These are phyloP conservation scores for Sebastolobus alascanus DNA, from an alignment of 2,797 vertebrate genomes.

Conservation along the genomic window DNA sequence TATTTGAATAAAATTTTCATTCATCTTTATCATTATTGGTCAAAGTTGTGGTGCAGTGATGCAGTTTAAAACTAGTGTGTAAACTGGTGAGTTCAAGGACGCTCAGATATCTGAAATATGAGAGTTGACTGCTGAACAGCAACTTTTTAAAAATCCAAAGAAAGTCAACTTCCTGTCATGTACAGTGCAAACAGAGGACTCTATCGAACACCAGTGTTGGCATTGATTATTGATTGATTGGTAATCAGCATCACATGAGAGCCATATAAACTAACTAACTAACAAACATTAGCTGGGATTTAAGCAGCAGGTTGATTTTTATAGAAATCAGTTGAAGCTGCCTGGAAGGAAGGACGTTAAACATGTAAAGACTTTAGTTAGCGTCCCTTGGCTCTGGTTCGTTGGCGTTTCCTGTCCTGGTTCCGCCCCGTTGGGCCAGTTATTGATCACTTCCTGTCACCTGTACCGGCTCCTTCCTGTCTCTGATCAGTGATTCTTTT, in stretches of 20 bases:
- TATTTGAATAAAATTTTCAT: background rate
- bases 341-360: background rate
- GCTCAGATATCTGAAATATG: background rate
- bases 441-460: background rate
- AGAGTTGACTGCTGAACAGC: background rate
- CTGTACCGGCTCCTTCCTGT: background rate
- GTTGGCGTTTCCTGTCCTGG: background rate
- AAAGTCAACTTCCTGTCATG: background rate
- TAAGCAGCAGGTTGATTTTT: background rate
- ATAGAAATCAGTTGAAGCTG: background rate
- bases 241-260: too few species aligned
- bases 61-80: background rate
- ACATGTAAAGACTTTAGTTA: background rate
- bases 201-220: too few species aligned
- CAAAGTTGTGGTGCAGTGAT: background rate
- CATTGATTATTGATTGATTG: too few species aligned
- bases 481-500: slow-evolving; percentile 6
- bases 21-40: background rate
- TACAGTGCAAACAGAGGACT: too few species aligned
- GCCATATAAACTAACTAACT: too few species aligned
- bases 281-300: background rate
- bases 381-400: background rate
- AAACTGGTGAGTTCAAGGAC: background rate
- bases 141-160: background rate
- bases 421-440: background rate